A percentile compares a stretch with the other conserved stretches of the same genome.
Evolutionary conservation across 2,888 invertebrate species (phyloP).

Genomic region (Platypus cylindrus): DNA sequence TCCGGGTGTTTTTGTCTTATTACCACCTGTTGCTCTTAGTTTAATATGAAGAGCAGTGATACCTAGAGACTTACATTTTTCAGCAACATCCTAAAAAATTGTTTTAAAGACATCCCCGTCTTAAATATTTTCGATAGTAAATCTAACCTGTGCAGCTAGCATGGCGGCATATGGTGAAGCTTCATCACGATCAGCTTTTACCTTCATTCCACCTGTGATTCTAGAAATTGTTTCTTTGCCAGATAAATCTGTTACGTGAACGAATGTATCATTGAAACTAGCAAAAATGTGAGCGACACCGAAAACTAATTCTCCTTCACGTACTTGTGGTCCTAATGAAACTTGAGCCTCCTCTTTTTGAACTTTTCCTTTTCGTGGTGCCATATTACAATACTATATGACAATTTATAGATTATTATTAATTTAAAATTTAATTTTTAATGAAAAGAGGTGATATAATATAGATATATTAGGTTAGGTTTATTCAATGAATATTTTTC

Average conservation of each 20-base stretch:
- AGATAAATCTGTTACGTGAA: slow-evolving; percentile 98
- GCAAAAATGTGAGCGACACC: slow-evolving; percentile 99
- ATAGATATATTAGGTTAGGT: too few relatives aligned
- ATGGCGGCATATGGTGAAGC: slow-evolving; percentile 99
- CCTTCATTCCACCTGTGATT: slow-evolving; percentile 99
- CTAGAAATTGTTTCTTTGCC: slow-evolving; percentile 90
- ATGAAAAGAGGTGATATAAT: too few relatives aligned
- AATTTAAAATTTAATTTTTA: too few relatives aligned
- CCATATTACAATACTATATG: too few relatives aligned
- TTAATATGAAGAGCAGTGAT: slow-evolving; percentile 98
- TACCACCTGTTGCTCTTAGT: slow-evolving; percentile 95
- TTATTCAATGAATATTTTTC: too few relatives aligned
- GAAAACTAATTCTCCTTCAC: slow-evolving; percentile 95
- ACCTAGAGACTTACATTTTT: slow-evolving; percentile 92
- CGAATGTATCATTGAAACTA: slow-evolving; percentile 99
- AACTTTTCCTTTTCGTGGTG: slow-evolving; percentile 94
- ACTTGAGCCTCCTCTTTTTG: slow-evolving; percentile 96
- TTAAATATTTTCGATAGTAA: too few relatives aligned
- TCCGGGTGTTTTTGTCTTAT: slow-evolving; percentile 96
- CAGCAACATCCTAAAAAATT: slow-evolving; percentile 88
- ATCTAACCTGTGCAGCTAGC: slow-evolving; percentile 96
- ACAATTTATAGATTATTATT: too few relatives aligned
- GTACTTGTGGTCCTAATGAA: slow-evolving; percentile 88
- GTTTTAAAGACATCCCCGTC: too few relatives aligned
- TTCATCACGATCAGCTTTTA: slow-evolving; percentile 99